Percentiles rank a stretch among this genome's conserved stretches.
These are phyloP conservation scores for Calidris pugnax DNA, from an alignment of 2,113 vertebrate species.

Conservation along the genomic window DNA sequence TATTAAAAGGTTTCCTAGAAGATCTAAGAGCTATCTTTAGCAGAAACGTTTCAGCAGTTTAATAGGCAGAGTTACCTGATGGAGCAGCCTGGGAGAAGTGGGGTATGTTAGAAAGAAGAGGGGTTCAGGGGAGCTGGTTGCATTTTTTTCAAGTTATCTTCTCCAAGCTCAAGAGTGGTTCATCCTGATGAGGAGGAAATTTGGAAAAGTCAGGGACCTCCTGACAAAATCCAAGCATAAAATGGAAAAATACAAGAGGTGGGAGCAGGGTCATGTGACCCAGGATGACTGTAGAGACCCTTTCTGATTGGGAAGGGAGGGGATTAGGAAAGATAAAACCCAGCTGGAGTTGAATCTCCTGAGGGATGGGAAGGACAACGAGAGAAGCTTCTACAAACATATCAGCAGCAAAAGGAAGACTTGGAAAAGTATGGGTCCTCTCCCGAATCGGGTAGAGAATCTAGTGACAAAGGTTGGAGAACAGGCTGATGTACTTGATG, in stretches of 20 bases:
- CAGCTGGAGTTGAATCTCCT: not conserved
- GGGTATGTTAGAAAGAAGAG: not conserved
- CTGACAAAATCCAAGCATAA: not conserved
- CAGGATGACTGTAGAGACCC: not conserved
- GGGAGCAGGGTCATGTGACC: not conserved
- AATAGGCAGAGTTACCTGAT: not conserved
- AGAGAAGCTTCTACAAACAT: not conserved
- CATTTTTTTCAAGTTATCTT: not conserved
- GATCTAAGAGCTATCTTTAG: not conserved
- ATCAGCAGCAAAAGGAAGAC: not conserved
- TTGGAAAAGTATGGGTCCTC: not conserved
- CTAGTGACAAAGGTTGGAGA: not conserved
- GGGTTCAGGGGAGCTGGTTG: not conserved
- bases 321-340: not conserved
- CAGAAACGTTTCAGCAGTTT: not conserved
- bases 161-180: not conserved
- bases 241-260: not conserved
- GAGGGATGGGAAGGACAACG: not conserved
- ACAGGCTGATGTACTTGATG: rapidly evolving
- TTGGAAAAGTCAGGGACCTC: not conserved
- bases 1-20: not conserved
- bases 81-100: not conserved
- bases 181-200: not conserved
- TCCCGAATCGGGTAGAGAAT: not conserved
- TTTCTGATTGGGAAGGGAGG: not conserved